Conservation (phyloP, 2,113 vertebrate species). For the Oreochromis niloticus region DNA sequence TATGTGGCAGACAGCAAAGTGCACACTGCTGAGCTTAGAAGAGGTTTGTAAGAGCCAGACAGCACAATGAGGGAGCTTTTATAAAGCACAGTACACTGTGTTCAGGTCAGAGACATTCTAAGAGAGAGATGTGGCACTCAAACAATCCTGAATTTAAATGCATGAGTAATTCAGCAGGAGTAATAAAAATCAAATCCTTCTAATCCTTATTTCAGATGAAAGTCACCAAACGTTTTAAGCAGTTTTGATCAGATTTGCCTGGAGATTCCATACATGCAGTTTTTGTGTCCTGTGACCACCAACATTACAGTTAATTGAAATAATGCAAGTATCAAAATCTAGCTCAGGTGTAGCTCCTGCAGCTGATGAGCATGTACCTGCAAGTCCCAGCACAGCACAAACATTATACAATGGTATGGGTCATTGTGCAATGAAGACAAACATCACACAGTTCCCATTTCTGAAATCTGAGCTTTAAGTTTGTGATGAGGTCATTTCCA, state of each 20-base stretch:
- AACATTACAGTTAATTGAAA: neutral
- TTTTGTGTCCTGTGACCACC: neutral
- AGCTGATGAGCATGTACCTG: neutral
- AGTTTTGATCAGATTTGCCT: neutral
- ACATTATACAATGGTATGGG: neutral
- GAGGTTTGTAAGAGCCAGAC: neutral
- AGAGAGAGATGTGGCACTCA: neutral
- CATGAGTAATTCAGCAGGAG: neutral
- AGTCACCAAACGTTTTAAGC: neutral
- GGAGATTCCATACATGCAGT: neutral
- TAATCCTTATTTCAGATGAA: neutral
- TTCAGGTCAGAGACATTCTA: neutral
- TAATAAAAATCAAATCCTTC: neutral
- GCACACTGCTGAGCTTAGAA: neutral
- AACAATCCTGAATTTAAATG: neutral
- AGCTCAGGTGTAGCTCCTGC: neutral
- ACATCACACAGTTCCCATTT: neutral
- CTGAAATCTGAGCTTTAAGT: neutral
- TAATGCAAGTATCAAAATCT: neutral
- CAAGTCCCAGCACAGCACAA: neutral
- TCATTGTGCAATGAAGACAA: neutral
- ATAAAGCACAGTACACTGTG: neutral
- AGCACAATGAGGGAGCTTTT: neutral
- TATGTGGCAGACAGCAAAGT: neutral
- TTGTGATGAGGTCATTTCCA: accelerated